Base-by-base conservation (phyloP, 2,888 invertebrate genomes). In the Lasioglossum leucozonium region DNA sequence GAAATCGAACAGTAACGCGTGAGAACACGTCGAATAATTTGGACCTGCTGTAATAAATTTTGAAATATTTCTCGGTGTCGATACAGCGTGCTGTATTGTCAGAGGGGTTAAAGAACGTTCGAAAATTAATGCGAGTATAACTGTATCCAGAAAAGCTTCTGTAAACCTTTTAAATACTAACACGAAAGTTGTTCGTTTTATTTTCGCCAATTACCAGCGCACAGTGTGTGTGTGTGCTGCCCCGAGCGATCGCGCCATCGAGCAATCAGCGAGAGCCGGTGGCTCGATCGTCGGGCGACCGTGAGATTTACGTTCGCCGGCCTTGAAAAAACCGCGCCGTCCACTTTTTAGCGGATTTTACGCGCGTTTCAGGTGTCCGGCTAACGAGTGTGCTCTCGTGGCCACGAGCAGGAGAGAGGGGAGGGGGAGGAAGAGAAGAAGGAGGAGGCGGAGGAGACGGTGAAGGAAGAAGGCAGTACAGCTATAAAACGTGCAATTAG, bases 241-340 rank as follows among this genome's bases (percentile, higher is more conserved):
- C 82, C 82, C 79, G 88, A 51, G 47, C 47, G 22, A 47, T 47
- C 47, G 72, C 75, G 84, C 80, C 80, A 69, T 88, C 81, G 62
- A 62, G 77, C 87, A 82, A 88, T 86, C 79, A 82, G 30, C n/a
- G n/a, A 8, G 30, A 34, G 18, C 26, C 62, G 34, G 10, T 22
- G 69, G 22, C 40, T 22, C 76, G 47, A 73, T 80, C 80, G 67
- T 58, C 22, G 37, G 40, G 44, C 51, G 73, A 22, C 65, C 51
- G 22, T 51, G 78, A 88, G 89, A 87, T 87, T 87, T 89, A 82
- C 89, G 82, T 72, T 30, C 51, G 13, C 2, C 67, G 22, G 2
- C 30, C 5, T n/a, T 55, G 73, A 82, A 75, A 13, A 55, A 73
- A 71, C 44, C 10, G 40, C 69, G n/a, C 11, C 55, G 13, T 72